phyloP scores from a whole-genome alignment of 2,113 vertebrate genomes.

The Gallinago jamesoni region DNA sequence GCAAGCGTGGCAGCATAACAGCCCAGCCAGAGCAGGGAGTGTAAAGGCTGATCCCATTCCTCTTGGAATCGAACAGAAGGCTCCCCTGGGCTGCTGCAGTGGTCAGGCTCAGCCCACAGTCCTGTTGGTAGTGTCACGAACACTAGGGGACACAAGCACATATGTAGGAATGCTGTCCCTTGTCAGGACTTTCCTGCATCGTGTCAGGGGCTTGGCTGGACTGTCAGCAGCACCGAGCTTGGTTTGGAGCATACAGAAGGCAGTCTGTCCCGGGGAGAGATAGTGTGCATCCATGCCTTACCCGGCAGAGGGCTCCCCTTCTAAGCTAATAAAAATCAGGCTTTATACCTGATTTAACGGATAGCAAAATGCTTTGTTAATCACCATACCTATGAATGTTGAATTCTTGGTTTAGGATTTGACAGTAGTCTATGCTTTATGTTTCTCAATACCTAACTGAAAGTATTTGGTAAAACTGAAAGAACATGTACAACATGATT shows the following conservation, averaged over 20 bases:
- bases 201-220: neutral
- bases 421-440: no score
- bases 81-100: neutral
- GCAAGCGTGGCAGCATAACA: fast-evolving
- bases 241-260: neutral
- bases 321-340: conserved; percentile 38
- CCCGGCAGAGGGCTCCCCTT: conserved; percentile 74
- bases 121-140: no score
- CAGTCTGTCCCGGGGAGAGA: fast-evolving
- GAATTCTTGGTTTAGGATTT: neutral
- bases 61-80: neutral
- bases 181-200: neutral
- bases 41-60: neutral
- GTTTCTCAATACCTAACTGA: neutral
- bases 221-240: fast-evolving
- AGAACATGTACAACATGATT: fast-evolving
- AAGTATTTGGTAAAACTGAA: neutral
- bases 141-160: neutral
- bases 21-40: neutral
- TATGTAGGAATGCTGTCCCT: fast-evolving
- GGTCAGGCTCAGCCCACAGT: neutral
- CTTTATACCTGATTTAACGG: neutral
- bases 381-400: neutral
- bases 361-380: neutral
- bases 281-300: fast-evolving